Percentiles rank a stretch among this genome's conserved stretches.
These are phyloP conservation scores for Rhadinocentrus ornatus DNA, from an alignment of 2,797 vertebrate species.

Conservation along the genomic window DNA sequence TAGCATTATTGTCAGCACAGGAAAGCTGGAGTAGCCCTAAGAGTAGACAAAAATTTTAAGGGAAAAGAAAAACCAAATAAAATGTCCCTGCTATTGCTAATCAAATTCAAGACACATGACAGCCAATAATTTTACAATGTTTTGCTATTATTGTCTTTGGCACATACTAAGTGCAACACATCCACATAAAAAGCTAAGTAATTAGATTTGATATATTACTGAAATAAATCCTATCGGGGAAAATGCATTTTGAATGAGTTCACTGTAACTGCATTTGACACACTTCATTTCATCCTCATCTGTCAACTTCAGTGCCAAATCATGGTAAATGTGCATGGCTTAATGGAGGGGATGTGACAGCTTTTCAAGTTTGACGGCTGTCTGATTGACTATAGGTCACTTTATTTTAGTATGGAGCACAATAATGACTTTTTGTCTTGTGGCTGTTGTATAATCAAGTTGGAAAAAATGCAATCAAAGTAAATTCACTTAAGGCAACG, in stretches of 20 bases:
- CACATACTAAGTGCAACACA: slow-evolving; percentile 88
- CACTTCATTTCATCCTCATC: slow-evolving; percentile 92
- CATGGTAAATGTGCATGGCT: slow-evolving; percentile 83
- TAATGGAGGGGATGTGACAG: slow-evolving; percentile 84
- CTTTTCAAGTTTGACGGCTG: slow-evolving; percentile 79
- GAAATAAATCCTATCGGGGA: slow-evolving; percentile 85
- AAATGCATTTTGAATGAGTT: slow-evolving; percentile 83
- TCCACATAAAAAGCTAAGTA: slow-evolving; percentile 87
- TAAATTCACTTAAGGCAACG: not conserved
- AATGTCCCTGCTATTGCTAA: slow-evolving; percentile 73
- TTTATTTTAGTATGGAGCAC: slow-evolving; percentile 19
- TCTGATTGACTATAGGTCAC: slow-evolving; percentile 62
- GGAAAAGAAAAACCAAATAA: slow-evolving; percentile 24
- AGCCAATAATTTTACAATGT: slow-evolving; percentile 86
- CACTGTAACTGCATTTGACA: slow-evolving; percentile 86
- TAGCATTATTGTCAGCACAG: slow-evolving; percentile 19
- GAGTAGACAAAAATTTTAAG: slow-evolving; percentile 55
- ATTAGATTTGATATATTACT: slow-evolving; percentile 85
- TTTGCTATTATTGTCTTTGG: slow-evolving; percentile 79
- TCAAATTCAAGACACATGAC: slow-evolving; percentile 82
- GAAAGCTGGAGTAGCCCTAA: slow-evolving; percentile 46
- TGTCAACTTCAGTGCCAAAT: slow-evolving; percentile 83
- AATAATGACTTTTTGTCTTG: not conserved
- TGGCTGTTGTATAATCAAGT: slow-evolving; percentile 16
- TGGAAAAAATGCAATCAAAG: not conserved